Evolutionary conservation across 2,888 invertebrate genomes (phyloP), one percentile per base, ranked within the genome.

Genomic region (Leistus spinibarbis): DNA sequence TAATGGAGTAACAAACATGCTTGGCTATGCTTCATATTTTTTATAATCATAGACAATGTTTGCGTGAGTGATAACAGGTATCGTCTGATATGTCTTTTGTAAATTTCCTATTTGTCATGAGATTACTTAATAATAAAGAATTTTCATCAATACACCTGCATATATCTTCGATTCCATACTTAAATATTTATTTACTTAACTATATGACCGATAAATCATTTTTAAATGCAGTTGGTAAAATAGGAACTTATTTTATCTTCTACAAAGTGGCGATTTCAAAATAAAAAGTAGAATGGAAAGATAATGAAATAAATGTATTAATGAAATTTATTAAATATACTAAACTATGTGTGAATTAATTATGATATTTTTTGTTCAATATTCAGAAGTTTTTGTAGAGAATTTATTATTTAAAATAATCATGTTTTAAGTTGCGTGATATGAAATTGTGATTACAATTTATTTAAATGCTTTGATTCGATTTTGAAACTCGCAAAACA

Each of bases 61-160:
- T 56, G 56, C 56, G 56, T 56, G n/a, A 16, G 56, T 56, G 60
- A 60, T 60, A 60, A 19, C 60, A 60, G 19, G 20, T 60, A 60
- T 22, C 17, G 22, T 60, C 20, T 60, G 60, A 60, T 20, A 19
- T 60, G 1, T 19, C 19, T 60, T 40, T 40, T 40, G 40, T 40
- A 40, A 40, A 40, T 40, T 10, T 40, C 40, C 40, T 40, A 40
- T 40, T 40, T 40, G 40, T 40, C 40, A 40, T 10, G 5, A 13
- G 40, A 40, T 40, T 40, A 40, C 40, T 40, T 40, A 40, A 40
- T 40, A 40, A 40, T 40, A 40, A 40, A 10, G 40, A 40, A 1
- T 1, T 7, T 5, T 40, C 40, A 40, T 40, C 40, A 40, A 40
- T 40, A 10, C 40, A 40, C 7, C 7, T 13, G 40, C 40, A 40